These are phyloP conservation scores for Helicolenus hilgendorfi DNA, from an alignment of 2,797 vertebrate genomes.

Conservation along the genomic window DNA sequence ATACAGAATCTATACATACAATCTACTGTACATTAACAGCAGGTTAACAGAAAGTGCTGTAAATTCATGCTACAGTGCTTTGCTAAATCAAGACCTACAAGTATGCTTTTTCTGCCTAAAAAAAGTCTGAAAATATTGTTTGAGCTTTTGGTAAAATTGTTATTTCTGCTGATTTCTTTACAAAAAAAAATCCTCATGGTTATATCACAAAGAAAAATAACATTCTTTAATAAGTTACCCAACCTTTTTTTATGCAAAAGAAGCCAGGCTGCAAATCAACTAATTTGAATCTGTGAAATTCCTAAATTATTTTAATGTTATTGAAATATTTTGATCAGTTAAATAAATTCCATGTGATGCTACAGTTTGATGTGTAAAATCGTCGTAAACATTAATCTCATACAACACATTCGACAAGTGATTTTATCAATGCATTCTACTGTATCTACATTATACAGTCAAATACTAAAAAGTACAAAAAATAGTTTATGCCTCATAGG, in stretches of 20 bases:
- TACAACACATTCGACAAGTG: slow-evolving; percentile 67
- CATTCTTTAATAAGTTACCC: background rate
- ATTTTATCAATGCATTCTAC: slow-evolving; percentile 50
- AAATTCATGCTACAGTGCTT: slow-evolving; percentile 87
- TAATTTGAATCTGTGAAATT: slow-evolving; percentile 21
- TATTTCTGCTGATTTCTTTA: background rate
- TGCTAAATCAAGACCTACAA: slow-evolving; percentile 76
- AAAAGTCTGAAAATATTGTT: slow-evolving; percentile 5
- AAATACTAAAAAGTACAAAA: slow-evolving; percentile 69
- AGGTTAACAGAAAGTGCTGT: slow-evolving; percentile 82
- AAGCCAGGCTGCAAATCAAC: slow-evolving; percentile 18
- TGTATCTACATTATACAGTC: slow-evolving; percentile 70
- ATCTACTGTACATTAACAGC: slow-evolving; percentile 63
- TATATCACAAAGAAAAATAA: slow-evolving; percentile 12
- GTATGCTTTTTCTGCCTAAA: slow-evolving; percentile 14
- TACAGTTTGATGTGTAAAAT: slow-evolving; percentile 80
- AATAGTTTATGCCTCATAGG: slow-evolving; percentile 36
- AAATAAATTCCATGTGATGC: slow-evolving; percentile 73
- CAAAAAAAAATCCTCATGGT: background rate
- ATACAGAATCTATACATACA: slow-evolving; percentile 73
- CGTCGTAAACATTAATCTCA: slow-evolving; percentile 75
- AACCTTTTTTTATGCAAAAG: background rate
- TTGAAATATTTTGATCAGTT: slow-evolving; percentile 34
- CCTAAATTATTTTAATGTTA: background rate
- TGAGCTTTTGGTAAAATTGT: background rate